phyloP scores from a whole-genome alignment of 64 coral and sea anemone species.

The Actinia tenebrosa region DNA sequence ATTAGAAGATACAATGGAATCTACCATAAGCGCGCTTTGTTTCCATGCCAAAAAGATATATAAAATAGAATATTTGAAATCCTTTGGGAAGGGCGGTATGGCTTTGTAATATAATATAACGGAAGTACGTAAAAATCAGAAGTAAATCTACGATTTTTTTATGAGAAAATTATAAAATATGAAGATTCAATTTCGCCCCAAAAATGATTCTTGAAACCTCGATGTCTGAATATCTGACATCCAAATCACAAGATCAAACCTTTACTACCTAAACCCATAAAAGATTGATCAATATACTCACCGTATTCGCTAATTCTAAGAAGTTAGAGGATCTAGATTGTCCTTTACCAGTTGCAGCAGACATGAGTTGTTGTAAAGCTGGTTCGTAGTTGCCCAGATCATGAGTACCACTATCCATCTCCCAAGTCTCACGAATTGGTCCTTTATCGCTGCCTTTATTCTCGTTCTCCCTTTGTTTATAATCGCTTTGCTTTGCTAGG shows the following conservation, averaged over 20 bases:
- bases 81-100: slow-evolving; percentile 2
- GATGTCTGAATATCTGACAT: slow-evolving; percentile 6
- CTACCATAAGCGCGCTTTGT: not conserved
- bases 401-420: slow-evolving; percentile 58
- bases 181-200: not conserved
- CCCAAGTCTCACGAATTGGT: slow-evolving; percentile 42
- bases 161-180: not conserved
- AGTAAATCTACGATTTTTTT: not conserved
- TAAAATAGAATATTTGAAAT: not conserved
- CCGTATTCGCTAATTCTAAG: slow-evolving; percentile 64
- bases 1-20: not conserved
- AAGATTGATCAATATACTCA: slow-evolving; percentile 13
- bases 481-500: not conserved
- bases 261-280: not conserved
- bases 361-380: slow-evolving; percentile 49
- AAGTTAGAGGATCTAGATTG: slow-evolving; percentile 52
- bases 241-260: slow-evolving; percentile 16
- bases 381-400: slow-evolving; percentile 44
- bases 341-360: slow-evolving; percentile 57
- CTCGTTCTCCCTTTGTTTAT: not conserved
- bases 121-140: not conserved
- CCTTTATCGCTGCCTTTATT: slow-evolving; percentile 47
- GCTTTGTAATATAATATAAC: not conserved
- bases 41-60: not conserved
- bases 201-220: not conserved